phyloP scores from a whole-genome alignment of 2,888 invertebrate genomes.

The Serripes groenlandicus region DNA sequence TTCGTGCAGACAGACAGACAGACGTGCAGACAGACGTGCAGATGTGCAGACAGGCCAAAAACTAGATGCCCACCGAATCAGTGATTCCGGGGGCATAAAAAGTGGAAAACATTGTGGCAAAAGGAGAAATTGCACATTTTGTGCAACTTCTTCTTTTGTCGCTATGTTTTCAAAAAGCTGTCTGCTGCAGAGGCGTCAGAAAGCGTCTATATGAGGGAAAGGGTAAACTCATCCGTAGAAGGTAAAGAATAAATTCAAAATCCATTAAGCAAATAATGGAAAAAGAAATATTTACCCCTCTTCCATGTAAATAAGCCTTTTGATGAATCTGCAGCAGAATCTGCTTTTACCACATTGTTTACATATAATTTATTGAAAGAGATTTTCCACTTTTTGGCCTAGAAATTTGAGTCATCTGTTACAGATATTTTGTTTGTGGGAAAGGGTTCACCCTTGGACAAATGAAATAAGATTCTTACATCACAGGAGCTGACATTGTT shows the following conservation, averaged over 20 bases:
- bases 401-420: not conserved
- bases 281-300: not conserved
- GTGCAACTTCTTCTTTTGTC: not conserved
- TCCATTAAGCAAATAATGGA: no score
- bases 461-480: not conserved
- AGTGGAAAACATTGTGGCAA: not conserved
- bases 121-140: not conserved
- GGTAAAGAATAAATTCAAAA: no score
- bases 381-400: not conserved
- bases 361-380: not conserved
- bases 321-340: not conserved
- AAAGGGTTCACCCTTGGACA: not conserved
- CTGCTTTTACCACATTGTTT: not conserved
- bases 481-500: constrained; percentile 12
- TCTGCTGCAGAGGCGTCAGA: not conserved
- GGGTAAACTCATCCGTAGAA: not conserved
- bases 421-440: not conserved
- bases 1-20: no score
- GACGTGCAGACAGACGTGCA: no score
- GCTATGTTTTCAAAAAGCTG: not conserved
- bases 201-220: not conserved
- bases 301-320: not conserved
- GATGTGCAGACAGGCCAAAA: no score
- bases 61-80: no score
- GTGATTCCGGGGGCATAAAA: no score